Percentiles rank a stretch among this genome's conserved stretches.
Evolutionary conservation across 2,797 vertebrate genomes (phyloP).

Genomic region (Gymnocypris eckloni): DNA sequence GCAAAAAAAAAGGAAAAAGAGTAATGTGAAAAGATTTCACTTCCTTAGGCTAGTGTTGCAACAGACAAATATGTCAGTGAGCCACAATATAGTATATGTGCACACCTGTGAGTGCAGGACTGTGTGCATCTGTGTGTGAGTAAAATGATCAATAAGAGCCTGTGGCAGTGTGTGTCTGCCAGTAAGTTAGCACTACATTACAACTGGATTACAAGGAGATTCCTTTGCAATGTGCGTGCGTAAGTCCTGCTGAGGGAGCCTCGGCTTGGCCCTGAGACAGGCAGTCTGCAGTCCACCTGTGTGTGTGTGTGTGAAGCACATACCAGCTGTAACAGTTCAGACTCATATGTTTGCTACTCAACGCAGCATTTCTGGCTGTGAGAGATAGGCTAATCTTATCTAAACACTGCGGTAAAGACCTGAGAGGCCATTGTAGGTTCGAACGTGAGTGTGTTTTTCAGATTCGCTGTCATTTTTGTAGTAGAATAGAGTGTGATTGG

Average conservation of each 20-base stretch:
- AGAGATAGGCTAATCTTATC: constrained; percentile 6
- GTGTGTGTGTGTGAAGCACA: background rate
- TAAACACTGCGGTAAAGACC: background rate
- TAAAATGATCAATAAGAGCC: constrained; percentile 55
- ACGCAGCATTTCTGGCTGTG: background rate
- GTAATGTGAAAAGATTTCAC: constrained; percentile 31
- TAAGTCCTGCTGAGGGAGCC: constrained; percentile 36
- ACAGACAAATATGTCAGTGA: constrained; percentile 27
- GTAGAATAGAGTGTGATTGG: constrained; percentile 8
- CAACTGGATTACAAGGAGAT: constrained; percentile 55
- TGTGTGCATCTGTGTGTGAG: constrained; percentile 37
- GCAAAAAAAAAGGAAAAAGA: constrained; percentile 50
- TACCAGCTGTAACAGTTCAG: constrained; percentile 25
- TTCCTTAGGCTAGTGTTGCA: constrained; percentile 34
- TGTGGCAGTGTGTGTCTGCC: constrained; percentile 46
- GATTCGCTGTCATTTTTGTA: constrained; percentile 8
- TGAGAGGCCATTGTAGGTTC: constrained; percentile 24
- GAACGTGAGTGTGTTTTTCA: background rate
- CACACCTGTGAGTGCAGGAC: constrained; percentile 43
- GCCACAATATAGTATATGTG: constrained; percentile 23
- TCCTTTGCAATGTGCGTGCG: constrained; percentile 36
- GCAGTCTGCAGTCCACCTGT: constrained; percentile 13
- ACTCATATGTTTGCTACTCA: constrained; percentile 22
- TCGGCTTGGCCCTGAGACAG: constrained; percentile 34
- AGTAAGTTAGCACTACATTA: constrained; percentile 45